Conservation (phyloP, 92 coral and sea anemone species). For the Phenganax stokvisi region DNA sequence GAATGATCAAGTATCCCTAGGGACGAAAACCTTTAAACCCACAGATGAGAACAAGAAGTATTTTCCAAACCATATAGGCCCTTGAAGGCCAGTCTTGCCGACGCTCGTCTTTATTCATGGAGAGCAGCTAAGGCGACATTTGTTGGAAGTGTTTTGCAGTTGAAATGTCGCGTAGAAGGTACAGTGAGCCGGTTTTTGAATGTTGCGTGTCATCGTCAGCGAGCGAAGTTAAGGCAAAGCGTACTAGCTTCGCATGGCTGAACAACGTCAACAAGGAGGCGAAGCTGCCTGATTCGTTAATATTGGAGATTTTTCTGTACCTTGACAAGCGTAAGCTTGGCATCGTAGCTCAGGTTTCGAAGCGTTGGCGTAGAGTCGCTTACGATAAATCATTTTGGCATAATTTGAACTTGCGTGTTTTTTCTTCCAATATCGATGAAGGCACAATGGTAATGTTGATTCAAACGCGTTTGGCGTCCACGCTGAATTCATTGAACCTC, state of each 20-base stretch:
- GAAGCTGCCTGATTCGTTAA: slow-evolving; percentile 82
- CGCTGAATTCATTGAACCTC: slow-evolving; percentile 79
- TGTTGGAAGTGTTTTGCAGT: not conserved
- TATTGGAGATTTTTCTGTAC: slow-evolving; percentile 76
- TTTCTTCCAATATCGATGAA: slow-evolving; percentile 70
- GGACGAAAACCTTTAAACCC: slow-evolving; percentile 19
- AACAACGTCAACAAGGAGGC: slow-evolving; percentile 51
- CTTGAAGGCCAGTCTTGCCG: not conserved
- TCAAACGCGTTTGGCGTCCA: slow-evolving; percentile 78
- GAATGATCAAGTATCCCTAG: slow-evolving; percentile 20
- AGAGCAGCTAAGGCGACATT: not conserved
- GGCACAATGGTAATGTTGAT: slow-evolving; percentile 85
- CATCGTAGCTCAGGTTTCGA: slow-evolving; percentile 68
- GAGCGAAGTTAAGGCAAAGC: slow-evolving; percentile 3
- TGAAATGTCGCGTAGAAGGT: slow-evolving; percentile 1
- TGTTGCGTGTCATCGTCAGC: slow-evolving; percentile 24
- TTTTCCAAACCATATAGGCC: not conserved
- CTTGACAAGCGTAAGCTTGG: slow-evolving; percentile 73
- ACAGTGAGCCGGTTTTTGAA: slow-evolving; percentile 2
- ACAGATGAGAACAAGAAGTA: slow-evolving; percentile 7
- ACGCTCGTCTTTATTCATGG: not conserved
- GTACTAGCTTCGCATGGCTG: not conserved
- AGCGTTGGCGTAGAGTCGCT: slow-evolving; percentile 90
- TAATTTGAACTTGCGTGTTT: slow-evolving; percentile 75
- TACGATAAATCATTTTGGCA: slow-evolving; percentile 97